Base-by-base conservation (phyloP, 2,888 invertebrate genomes). In the Metalampra italica region DNA sequence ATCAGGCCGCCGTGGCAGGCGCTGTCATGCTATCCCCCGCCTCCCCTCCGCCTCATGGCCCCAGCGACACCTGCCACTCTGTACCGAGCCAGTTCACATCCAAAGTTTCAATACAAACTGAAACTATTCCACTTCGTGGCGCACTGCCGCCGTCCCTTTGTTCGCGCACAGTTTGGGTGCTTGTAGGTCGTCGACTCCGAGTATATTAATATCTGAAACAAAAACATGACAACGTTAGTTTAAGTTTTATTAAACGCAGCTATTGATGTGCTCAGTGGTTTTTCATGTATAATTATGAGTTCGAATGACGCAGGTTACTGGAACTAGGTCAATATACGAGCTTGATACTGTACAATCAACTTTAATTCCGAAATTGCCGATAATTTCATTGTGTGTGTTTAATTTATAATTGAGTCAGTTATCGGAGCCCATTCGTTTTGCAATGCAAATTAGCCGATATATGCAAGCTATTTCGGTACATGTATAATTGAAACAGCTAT, bases 1-100 rank as follows among this genome's bases (percentile, higher is more conserved):
- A 95, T 93, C 91, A 94, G 93, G 91, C 94, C 91, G 91, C 92
- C 90, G 87, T 92, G 90, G 84, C 87, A 69, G 75, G 78, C 76
- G 85, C 81, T 78, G 79, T 84, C 91, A 86, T 90, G 90, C 82
- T 91, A 91, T 64, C 90, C 90, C 66, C 83, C 85, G 49, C 76
- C 78, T 45, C 71, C 79, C 51, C 68, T 62, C 59, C 66, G 68
- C 75, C 69, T 71, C 82, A 81, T 85, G 62, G 68, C 75, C 58
- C 55, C 64, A 57, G 47, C 60, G 56, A 63, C 78, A 69, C 74
- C 72, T 68, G 66, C 62, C 68, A 67, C 67, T 62, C 62, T 58
- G 63, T 61, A 62, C 63, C 56, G 50, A 51, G 56, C 51, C 64
- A 60, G 58, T 62, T 66, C 64, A 59, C 68, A 64, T 63, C 61